Conservation (phyloP, 2,113 vertebrate genomes). For the Periophthalmus modestus region DNA sequence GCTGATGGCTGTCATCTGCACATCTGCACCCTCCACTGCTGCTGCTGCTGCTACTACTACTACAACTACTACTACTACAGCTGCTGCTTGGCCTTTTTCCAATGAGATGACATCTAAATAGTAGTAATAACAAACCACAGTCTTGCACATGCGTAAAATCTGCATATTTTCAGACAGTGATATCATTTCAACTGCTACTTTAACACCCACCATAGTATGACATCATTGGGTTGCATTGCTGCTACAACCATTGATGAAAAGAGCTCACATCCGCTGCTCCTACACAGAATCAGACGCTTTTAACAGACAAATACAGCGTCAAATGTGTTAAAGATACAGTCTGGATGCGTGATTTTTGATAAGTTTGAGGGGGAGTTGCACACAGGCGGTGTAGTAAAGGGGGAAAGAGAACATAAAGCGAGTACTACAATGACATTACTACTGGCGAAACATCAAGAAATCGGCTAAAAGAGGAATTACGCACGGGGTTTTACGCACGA, state of each 20-base stretch:
- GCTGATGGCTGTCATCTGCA: conserved; percentile 64
- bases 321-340: neutral
- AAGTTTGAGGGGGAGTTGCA: conserved; percentile 53
- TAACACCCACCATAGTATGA: conserved; percentile 72
- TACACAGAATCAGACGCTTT: neutral
- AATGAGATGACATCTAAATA: conserved; percentile 27
- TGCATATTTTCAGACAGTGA: conserved; percentile 28
- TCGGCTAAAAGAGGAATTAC: neutral
- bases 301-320: conserved; percentile 10
- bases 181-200: conserved; percentile 48
- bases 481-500: conserved; percentile 4
- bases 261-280: conserved; percentile 37
- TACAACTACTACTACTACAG: conserved; percentile 20
- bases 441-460: neutral
- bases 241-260: conserved; percentile 74
- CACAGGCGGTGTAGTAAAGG: neutral
- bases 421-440: neutral
- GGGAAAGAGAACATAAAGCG: neutral
- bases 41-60: conserved; percentile 22
- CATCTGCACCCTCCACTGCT: conserved; percentile 55
- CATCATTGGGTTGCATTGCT: conserved; percentile 71
- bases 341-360: neutral
- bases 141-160: neutral
- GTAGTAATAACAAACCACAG: conserved; percentile 14
- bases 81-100: conserved; percentile 35